Conservation (phyloP, 2,797 vertebrate genomes). For the Mus caroli region DNA sequence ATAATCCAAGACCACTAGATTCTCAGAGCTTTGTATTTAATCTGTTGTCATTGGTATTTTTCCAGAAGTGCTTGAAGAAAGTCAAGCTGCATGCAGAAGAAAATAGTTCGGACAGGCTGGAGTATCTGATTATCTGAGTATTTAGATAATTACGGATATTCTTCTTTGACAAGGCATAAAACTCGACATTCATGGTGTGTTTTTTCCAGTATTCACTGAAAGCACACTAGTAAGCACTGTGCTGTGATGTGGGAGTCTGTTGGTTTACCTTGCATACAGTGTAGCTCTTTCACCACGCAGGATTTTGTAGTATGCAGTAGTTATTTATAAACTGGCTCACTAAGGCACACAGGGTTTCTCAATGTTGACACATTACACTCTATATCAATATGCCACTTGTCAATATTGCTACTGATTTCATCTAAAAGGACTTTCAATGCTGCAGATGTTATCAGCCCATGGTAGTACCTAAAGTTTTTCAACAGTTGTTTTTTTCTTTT, state of each 20-base stretch:
- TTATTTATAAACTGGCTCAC: constrained; percentile 40
- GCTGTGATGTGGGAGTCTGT: background rate
- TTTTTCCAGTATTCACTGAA: constrained; percentile 28
- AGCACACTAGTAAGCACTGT: background rate
- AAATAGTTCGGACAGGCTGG: background rate
- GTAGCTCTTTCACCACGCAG: background rate
- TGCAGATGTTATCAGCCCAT: background rate
- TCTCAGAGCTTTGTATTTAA: constrained; percentile 1
- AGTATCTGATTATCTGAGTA: background rate
- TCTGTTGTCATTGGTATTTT: constrained; percentile 38
- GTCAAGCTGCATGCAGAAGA: background rate
- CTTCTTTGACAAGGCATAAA: constrained; percentile 41
- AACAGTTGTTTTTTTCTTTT: background rate
- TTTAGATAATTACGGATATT: background rate
- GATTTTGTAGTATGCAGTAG: background rate
- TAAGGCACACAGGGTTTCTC: constrained; percentile 19
- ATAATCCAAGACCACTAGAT: background rate
- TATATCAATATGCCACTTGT: background rate
- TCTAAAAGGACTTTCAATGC: constrained; percentile 1
- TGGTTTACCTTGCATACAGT: background rate
- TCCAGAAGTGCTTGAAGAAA: constrained; percentile 9
- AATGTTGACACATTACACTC: constrained; percentile 8
- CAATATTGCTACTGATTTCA: constrained; percentile 13
- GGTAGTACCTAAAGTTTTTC: background rate
- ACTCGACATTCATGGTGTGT: background rate